Evolutionary conservation across 2,113 vertebrate genomes (phyloP), one percentile per base, ranked within the genome.

Genomic region (Campylomormyrus numenius): DNA sequence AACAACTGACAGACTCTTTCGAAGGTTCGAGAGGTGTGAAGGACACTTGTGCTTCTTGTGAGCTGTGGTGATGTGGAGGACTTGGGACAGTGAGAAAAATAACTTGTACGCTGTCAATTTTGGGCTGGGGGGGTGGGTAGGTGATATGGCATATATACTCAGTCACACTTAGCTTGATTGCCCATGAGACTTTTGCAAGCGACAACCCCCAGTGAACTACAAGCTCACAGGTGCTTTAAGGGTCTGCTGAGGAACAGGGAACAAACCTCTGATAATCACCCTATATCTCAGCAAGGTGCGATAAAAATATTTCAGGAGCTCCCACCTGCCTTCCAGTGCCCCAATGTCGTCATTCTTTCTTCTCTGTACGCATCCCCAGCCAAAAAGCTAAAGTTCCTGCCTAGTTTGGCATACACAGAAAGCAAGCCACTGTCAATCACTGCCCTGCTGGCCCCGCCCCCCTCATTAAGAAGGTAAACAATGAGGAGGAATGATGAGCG

Each of bases 391-490:
- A 93, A 94, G 94, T 95, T 95, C 95, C 94, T 95, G 93, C 91
- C 90, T 92, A 92, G 90, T 90, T 91, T 90, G 94, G 93, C 94
- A 92, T 94, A 93, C 94, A 95, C 62, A 49, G 53, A 42, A 86
- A 62, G 15, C 96, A 95, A 96, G 96, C 94, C 94, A 95, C 97
- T 97, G 98, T 98, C 98, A 98, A 95, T 99, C 98, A 98, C 93
- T 92, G 85, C 91, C 89, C 92, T 89, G 93, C 94, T 94, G 92
- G 96, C 95, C 96, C 98, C 97, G 96, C 98, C 98, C 97, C 97
- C 97, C 98, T 99, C 98, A 97, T 99, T 99, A 99, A 95, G 97
- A 97, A 98, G 97, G 97, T 98, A 98, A 99, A 99, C 98, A 99
- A 98, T 98, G 97, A 97, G 96, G 93, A 95, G 96, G 96, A 95